Percentiles rank a stretch among this genome's conserved stretches.
phyloP scores from a whole-genome alignment of 2,888 invertebrate species.

The Liposcelis brunnea region DNA sequence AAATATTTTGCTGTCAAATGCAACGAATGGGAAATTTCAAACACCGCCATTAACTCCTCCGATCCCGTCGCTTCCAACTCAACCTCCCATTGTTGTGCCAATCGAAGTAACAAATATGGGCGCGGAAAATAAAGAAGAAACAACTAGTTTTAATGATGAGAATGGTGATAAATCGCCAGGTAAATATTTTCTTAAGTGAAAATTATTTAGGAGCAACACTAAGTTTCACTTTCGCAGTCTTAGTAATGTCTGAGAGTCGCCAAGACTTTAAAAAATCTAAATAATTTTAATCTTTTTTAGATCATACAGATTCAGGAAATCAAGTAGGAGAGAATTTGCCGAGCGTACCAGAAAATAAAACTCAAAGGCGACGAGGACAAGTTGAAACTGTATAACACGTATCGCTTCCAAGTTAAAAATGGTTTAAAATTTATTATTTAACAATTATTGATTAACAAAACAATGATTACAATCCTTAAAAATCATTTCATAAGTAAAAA shows the following conservation, averaged over 20 bases:
- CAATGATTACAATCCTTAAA: no score
- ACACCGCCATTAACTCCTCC: not conserved
- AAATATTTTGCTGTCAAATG: conserved; percentile 1
- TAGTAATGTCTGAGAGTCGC: no score
- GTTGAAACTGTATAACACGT: conserved; percentile 47
- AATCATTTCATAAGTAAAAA: no score
- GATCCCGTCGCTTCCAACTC: not conserved
- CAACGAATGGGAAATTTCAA: not conserved
- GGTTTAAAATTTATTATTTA: no score
- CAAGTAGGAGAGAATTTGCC: not conserved
- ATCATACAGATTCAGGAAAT: not conserved
- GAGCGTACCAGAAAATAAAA: conserved; percentile 29
- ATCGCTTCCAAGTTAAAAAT: no score
- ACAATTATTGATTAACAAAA: no score
- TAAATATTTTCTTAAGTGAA: no score
- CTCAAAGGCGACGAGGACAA: conserved; percentile 35
- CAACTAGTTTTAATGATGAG: not conserved
- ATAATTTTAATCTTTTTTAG: no score
- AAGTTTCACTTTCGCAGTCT: no score
- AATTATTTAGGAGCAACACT: no score
- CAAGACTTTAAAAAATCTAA: no score
- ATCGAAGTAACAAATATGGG: not conserved
- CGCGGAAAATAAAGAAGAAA: not conserved
- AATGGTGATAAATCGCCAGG: not conserved
- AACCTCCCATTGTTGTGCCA: not conserved